Evolutionary conservation across 2,797 vertebrate species (phyloP), one percentile per base, ranked within the genome.

Genomic region (Chrysocyon brachyurus): DNA sequence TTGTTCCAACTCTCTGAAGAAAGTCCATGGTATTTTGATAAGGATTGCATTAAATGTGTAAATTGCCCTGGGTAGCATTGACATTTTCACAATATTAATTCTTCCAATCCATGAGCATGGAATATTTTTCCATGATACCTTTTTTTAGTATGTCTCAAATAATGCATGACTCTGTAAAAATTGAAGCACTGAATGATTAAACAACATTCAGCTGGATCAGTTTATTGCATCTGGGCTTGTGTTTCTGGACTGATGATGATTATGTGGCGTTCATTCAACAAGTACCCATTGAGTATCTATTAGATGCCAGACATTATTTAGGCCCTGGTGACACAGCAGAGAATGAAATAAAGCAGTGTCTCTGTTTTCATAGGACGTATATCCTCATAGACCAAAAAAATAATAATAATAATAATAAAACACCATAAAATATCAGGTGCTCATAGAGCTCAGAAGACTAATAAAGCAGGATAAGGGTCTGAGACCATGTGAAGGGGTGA

Each of bases 231-330:
- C 28, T 94, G 89, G 33, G 79, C 17, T 19, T 26, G 49, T 59
- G 56, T 66, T 94, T 91, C 78, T 66, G 56, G 68, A 12, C 56
- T 6, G 63, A 64, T 59, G 31, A 59, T 79, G 64, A 87, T 40
- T 57, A 56, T 5, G 14, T 40, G 63, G 40, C 19, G 4, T 54
- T 75, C 52, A 56, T 8, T 14, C 36, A 9, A 36, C 28, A 61
- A 94, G 57, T 73, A 17, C 79, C 79, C 84, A 92, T 9, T 95
- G 78, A 78, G 63, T 31, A 78, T 56, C 73, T 87, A 46, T 15
- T 94, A 22, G 26, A 7, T 75, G 36, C 21, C 28, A 59, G 64
- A 52, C 68, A 68, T 54, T 10, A 14, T 84, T 72, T 33, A 54
- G 17, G 36, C 12, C n/a, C 52, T 49, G 52, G 52, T 36, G 63